Base-by-base conservation (phyloP, 2,888 invertebrate genomes). In the Drosophila birchii region DNA sequence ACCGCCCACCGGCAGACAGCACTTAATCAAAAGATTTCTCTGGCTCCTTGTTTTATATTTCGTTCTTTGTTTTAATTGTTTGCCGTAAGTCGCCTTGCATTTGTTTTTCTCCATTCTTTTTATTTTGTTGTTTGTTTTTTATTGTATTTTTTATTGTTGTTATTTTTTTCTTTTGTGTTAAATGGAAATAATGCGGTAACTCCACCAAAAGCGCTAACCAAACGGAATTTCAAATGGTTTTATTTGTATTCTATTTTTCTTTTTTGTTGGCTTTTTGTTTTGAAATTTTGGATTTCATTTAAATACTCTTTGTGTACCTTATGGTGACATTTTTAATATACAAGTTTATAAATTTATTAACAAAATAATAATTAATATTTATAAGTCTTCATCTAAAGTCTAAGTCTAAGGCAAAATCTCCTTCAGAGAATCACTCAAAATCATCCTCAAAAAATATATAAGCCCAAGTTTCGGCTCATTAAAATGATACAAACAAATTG, bases 1-100 rank as follows among this genome's bases (percentile, higher is more conserved):
- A 29, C 44, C 44, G 3, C 29, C 39, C 39, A 36, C 36, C 18
- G 32, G 45, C 72, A 57, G 68, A 68, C 69, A 69, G 69, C 55
- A 68, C 68, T 68, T 56, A 47, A 68, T 68, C 68, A 68, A 68
- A 68, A 68, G 68, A 68, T 56, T 68, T 23, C 18, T 2, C 47
- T 45, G 14, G 11, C 39, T 49, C 20, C 41, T n/a, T 49, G 26
- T 32, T 45, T 47, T 59, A 18, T 20, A 29, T 49, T 39, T 59
- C 29, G 14, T 47, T 47, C 11, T 29, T 39, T 47, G 38, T 44
- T 67, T 66, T 67, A 66, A 67, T 54, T 66, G 54, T 56, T 53
- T 49, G 41, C 26, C 34, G 53, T 58, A 62, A 63, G 73, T 74
- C 51, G 71, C 58, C 57, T 45, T 47, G 49, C 68, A 26, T 47